phyloP scores from a whole-genome alignment of 2,888 invertebrate genomes.

The Clepsis dumicolana region DNA sequence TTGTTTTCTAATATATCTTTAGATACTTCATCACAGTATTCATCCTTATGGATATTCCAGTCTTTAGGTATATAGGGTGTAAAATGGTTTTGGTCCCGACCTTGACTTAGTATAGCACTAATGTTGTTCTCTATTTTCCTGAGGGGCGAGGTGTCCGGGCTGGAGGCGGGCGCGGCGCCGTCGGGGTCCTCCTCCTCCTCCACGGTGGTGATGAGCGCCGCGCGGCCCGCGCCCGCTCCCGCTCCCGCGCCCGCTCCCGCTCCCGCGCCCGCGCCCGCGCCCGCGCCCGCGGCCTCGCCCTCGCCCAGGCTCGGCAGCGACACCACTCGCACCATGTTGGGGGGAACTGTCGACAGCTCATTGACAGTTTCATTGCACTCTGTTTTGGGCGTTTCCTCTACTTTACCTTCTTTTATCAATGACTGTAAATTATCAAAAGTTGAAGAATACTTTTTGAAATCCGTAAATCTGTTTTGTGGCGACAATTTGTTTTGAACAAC shows the following conservation, averaged over 20 bases:
- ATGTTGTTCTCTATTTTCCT: conserved; percentile 91
- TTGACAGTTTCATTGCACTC: conserved; percentile 87
- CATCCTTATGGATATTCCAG: conserved; percentile 86
- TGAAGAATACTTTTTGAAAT: conserved; percentile 90
- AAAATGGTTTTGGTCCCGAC: conserved; percentile 84
- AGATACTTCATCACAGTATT: conserved; percentile 84
- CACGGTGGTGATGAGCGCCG: conserved; percentile 89
- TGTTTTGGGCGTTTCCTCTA: conserved; percentile 82
- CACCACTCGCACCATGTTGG: conserved; percentile 89
- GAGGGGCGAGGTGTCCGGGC: conserved; percentile 88
- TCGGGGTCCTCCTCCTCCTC: conserved; percentile 88
- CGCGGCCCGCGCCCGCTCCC: conserved; percentile 82
- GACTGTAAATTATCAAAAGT: conserved; percentile 93
- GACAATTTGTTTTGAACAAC: conserved; percentile 78
- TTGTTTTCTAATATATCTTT: conserved; percentile 83
- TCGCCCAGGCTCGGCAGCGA: conserved; percentile 89
- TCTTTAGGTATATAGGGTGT: conserved; percentile 84
- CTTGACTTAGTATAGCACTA: conserved; percentile 88
- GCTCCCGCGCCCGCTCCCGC: conserved; percentile 79
- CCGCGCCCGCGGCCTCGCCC: conserved; percentile 70
- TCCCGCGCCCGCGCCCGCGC: conserved; percentile 76
- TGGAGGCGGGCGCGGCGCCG: conserved; percentile 86
- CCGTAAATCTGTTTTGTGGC: conserved; percentile 86
- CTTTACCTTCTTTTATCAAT: conserved; percentile 89
- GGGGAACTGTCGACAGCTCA: conserved; percentile 87